A percentile compares a stretch with the other conserved stretches of the same genome.
These are phyloP conservation scores for Clinocottus analis DNA, from an alignment of 2,113 vertebrate species.

Conservation along the genomic window DNA sequence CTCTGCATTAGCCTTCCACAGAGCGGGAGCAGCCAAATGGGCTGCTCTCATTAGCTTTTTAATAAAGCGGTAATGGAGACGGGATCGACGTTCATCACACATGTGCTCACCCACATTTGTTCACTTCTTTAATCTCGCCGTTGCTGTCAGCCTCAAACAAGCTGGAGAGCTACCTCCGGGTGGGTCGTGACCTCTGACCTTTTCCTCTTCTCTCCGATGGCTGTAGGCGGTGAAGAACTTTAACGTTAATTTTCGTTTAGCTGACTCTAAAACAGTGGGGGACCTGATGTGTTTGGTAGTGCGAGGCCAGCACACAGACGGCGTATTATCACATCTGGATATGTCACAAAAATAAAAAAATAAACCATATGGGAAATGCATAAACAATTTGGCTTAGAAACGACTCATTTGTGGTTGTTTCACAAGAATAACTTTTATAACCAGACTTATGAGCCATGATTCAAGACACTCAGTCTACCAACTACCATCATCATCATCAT, in stretches of 20 bases:
- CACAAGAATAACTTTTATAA: too few species aligned
- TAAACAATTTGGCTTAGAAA: background rate
- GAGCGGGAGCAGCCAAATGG: slow-evolving; percentile 46
- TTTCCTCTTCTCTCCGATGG: background rate
- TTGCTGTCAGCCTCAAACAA: slow-evolving; percentile 32
- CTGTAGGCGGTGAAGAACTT: background rate
- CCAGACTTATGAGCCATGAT: too few species aligned
- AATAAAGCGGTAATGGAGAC: slow-evolving; percentile 67
- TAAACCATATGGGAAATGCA: background rate
- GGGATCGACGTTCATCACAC: slow-evolving; percentile 56
- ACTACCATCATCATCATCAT: too few species aligned
- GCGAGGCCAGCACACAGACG: background rate
- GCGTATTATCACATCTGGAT: background rate
- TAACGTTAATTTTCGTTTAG: background rate
- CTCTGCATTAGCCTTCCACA: slow-evolving; percentile 48
- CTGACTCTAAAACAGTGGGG: background rate
- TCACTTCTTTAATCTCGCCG: slow-evolving; percentile 61
- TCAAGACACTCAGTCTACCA: background rate
- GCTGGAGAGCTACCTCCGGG: background rate
- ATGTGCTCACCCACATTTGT: slow-evolving; percentile 48
- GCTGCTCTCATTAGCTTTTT: slow-evolving; percentile 68
- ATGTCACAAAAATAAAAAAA: background rate
- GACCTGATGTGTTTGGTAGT: background rate
- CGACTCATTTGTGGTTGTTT: background rate
- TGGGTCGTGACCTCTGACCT: background rate